Percentiles rank a stretch among this genome's conserved stretches.
Evolutionary conservation across 2,113 vertebrate species (phyloP).

Genomic region (Orycteropus afer): DNA sequence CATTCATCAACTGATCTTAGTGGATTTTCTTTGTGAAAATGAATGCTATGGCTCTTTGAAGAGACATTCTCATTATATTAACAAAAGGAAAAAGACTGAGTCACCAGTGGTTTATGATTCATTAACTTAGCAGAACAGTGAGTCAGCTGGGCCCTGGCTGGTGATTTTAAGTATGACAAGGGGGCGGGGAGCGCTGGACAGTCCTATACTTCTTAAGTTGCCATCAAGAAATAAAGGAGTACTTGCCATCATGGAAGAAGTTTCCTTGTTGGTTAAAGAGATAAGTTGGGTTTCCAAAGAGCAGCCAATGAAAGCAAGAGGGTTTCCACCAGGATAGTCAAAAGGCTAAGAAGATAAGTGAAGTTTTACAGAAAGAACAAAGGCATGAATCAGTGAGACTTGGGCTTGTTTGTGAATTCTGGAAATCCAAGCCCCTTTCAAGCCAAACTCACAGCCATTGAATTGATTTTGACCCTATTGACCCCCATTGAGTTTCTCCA

Average conservation of each 20-base stretch:
- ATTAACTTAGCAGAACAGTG: neutral
- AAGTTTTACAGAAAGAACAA: neutral
- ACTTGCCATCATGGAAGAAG: neutral
- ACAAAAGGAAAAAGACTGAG: conserved; percentile 36
- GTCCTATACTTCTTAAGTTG: neutral
- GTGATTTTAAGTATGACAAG: neutral
- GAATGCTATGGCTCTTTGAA: conserved; percentile 1
- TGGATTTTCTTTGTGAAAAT: conserved; percentile 48
- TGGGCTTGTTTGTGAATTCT: neutral
- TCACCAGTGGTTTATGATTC: conserved; percentile 47
- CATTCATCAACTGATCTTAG: conserved; percentile 47
- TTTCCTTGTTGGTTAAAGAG: neutral
- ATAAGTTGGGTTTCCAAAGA: neutral
- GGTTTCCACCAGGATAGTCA: neutral
- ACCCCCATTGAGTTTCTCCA: too few species aligned
- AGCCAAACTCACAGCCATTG: too few species aligned
- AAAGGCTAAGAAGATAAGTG: neutral
- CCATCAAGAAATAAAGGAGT: neutral
- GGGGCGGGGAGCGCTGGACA: neutral
- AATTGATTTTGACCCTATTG: too few species aligned
- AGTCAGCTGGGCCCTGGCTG: neutral
- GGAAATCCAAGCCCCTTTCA: neutral
- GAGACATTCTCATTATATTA: conserved; percentile 26
- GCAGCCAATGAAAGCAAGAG: neutral
- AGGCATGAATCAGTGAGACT: neutral